Evolutionary conservation across 2,113 vertebrate genomes (phyloP).

Genomic region (Chaetodon auriga): DNA sequence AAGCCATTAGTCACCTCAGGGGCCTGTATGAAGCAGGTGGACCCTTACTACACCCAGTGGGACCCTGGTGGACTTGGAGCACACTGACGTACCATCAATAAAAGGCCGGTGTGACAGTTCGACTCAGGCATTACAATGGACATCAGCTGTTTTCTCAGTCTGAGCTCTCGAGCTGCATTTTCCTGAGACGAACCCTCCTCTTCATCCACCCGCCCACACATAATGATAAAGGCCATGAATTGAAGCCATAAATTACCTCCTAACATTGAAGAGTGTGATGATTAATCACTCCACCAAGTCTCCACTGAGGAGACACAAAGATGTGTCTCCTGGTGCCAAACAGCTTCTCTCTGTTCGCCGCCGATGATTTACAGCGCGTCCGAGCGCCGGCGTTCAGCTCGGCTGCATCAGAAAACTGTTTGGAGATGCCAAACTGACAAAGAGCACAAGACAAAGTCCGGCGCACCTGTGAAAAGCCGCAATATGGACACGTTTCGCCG

Average conservation of each 20-base stretch:
- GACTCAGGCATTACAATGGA: slow-evolving; percentile 30
- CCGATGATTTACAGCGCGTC: slow-evolving; percentile 70
- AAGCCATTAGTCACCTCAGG: slow-evolving; percentile 66
- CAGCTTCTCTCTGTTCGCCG: slow-evolving; percentile 39
- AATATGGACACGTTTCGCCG: slow-evolving; percentile 66
- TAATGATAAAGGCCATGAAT: slow-evolving; percentile 68
- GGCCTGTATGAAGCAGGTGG: slow-evolving; percentile 13
- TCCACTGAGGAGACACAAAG: slow-evolving; percentile 70
- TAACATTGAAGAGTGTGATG: slow-evolving; percentile 67
- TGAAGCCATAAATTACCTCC: slow-evolving; percentile 73
- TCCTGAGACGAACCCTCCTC: background rate
- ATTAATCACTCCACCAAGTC: slow-evolving; percentile 80
- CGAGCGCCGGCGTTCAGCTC: background rate
- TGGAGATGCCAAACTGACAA: slow-evolving; percentile 71
- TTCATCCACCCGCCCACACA: slow-evolving; percentile 31
- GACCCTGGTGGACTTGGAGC: background rate
- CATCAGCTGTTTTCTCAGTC: slow-evolving; percentile 44
- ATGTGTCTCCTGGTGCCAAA: slow-evolving; percentile 55
- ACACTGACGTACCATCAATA: slow-evolving; percentile 27
- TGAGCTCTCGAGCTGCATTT: slow-evolving; percentile 27
- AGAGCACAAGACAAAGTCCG: slow-evolving; percentile 45
- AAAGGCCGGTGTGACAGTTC: slow-evolving; percentile 41
- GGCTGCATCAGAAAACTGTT: slow-evolving; percentile 52
- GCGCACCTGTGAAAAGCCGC: slow-evolving; percentile 74
- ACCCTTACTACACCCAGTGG: slow-evolving; percentile 15